These are phyloP conservation scores for Cepphus grylle DNA, from an alignment of 2,113 vertebrate genomes.

Conservation along the genomic window DNA sequence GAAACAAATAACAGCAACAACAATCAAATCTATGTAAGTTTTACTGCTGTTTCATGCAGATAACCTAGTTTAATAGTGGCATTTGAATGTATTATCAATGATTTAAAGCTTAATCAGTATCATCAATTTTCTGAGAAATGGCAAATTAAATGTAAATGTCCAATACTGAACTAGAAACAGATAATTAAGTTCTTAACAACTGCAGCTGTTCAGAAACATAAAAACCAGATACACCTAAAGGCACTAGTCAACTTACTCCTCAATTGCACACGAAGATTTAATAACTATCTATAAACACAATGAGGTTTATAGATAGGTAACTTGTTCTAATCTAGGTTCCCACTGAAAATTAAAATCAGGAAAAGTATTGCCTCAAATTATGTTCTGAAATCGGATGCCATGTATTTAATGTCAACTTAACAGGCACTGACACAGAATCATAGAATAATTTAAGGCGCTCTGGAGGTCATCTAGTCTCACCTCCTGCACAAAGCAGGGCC, in stretches of 20 bases:
- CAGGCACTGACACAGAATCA: neutral
- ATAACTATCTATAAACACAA: neutral
- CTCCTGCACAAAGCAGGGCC: neutral
- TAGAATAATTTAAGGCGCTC: neutral
- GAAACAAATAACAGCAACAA: neutral
- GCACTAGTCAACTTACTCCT: neutral
- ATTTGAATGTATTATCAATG: neutral
- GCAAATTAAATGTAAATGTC: neutral
- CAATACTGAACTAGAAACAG: neutral
- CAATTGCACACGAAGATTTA: neutral
- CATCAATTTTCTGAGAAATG: neutral
- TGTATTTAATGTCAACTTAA: neutral
- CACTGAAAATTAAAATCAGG: neutral
- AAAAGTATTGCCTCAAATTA: neutral
- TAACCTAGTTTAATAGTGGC: neutral
- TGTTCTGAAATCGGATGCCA: neutral
- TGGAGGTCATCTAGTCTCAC: neutral
- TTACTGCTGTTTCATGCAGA: neutral
- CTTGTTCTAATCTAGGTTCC: neutral
- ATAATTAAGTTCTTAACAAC: neutral
- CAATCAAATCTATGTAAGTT: neutral
- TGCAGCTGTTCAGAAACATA: neutral
- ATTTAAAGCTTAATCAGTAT: neutral
- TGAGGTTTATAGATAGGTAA: neutral
- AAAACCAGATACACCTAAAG: neutral